Evolutionary conservation across 2,888 invertebrate genomes (phyloP).

Genomic region (Dicyrtomina minuta): DNA sequence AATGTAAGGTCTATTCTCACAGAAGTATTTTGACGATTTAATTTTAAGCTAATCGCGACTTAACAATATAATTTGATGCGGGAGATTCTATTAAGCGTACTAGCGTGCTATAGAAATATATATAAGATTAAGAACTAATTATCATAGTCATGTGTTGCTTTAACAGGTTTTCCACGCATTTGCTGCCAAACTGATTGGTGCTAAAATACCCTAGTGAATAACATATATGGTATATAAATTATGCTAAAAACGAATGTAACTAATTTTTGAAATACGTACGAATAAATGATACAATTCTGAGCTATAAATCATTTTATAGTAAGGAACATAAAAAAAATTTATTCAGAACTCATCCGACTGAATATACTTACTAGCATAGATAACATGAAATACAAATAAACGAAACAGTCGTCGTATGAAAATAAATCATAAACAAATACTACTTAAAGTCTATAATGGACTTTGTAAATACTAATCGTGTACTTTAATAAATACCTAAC

Average conservation of each 20-base stretch:
- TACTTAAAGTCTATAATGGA: too few species aligned
- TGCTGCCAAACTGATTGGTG: constrained; percentile 27
- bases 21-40: neutral
- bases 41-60: neutral
- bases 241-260: neutral
- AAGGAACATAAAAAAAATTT: too few species aligned
- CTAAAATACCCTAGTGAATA: constrained; percentile 24
- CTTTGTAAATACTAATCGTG: too few species aligned
- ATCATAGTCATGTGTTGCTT: constrained; percentile 3
- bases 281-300: constrained; percentile 11
- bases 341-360: too few species aligned
- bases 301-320: neutral
- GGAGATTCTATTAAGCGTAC: constrained; percentile 14
- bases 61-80: neutral
- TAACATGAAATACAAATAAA: too few species aligned
- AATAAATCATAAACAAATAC: too few species aligned
- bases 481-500: too few species aligned
- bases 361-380: too few species aligned
- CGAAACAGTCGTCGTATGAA: too few species aligned
- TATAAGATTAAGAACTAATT: neutral
- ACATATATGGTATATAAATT: constrained; percentile 7
- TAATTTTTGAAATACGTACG: constrained; percentile 11
- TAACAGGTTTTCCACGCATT: constrained; percentile 23
- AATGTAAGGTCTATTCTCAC: too few species aligned
- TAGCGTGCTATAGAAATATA: constrained; percentile 2